phyloP scores from a whole-genome alignment of 2,113 vertebrate genomes.

The Cinclus mexicanus region DNA sequence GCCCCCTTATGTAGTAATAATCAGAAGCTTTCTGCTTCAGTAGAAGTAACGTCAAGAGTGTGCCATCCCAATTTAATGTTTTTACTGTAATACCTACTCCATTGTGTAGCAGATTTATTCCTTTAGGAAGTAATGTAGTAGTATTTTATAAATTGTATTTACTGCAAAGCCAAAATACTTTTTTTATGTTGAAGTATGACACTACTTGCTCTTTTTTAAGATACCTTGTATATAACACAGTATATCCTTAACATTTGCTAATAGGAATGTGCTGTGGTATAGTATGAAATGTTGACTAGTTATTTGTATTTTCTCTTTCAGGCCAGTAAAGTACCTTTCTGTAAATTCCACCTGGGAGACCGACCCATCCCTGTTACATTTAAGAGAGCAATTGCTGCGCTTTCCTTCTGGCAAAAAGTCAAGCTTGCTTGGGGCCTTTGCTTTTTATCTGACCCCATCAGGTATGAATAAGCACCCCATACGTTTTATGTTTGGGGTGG shows the following conservation, averaged over 20 bases:
- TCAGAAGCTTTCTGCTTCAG: neutral
- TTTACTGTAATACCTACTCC: neutral
- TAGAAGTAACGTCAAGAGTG: neutral
- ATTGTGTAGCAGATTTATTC: neutral
- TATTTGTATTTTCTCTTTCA: conserved; percentile 48
- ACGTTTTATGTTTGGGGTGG: neutral
- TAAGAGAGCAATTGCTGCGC: conserved; percentile 94
- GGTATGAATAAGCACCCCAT: conserved; percentile 73
- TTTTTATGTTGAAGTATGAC: neutral
- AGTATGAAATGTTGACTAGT: neutral
- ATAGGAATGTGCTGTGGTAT: neutral
- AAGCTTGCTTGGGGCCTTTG: conserved; percentile 96
- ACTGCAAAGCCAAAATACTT: neutral
- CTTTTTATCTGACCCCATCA: conserved; percentile 97
- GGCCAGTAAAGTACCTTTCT: conserved; percentile 96
- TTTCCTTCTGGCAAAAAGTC: conserved; percentile 97
- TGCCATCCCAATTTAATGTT: neutral
- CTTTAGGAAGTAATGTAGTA: neutral
- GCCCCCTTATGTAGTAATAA: neutral
- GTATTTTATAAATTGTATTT: neutral
- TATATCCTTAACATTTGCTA: accelerated
- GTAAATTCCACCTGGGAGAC: conserved; percentile 97
- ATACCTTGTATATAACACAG: neutral
- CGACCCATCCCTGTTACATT: conserved; percentile 97
- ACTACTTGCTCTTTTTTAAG: neutral